Conservation (phyloP, 2,113 vertebrate species). For the Spea multiplicata region DNA sequence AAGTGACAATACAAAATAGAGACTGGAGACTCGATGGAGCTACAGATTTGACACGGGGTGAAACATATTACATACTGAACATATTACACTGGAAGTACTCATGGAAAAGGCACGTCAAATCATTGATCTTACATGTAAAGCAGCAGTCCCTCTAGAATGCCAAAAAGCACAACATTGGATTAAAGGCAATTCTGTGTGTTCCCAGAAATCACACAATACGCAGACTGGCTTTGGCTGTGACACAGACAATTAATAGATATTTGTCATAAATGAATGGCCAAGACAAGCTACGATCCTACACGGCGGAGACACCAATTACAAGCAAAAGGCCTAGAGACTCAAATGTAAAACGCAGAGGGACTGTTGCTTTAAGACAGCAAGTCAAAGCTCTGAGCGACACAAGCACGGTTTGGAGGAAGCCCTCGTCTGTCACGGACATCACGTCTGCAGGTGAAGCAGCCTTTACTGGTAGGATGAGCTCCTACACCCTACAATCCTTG, state of each 20-base stretch:
- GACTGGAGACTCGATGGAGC: conserved; percentile 41
- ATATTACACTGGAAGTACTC: conserved; percentile 4
- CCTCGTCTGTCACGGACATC: neutral
- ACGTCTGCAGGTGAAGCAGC: too few species aligned
- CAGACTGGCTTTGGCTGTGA: neutral
- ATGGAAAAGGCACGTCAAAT: conserved; percentile 32
- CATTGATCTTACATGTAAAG: conserved; percentile 21
- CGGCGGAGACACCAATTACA: neutral
- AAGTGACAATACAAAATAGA: conserved; percentile 43
- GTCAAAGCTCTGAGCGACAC: conserved; percentile 49
- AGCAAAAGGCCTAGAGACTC: neutral
- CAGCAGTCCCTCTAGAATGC: conserved; percentile 25
- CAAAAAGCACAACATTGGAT: neutral
- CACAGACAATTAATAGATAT: neutral
- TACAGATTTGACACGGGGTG: conserved; percentile 33
- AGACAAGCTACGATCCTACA: neutral
- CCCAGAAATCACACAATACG: conserved; percentile 2
- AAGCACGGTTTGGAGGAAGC: conserved; percentile 21
- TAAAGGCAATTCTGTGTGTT: neutral
- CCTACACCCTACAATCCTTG: too few species aligned
- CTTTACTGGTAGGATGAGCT: too few species aligned
- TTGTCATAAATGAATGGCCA: neutral
- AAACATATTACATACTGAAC: conserved; percentile 26
- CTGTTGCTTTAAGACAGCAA: conserved; percentile 47
- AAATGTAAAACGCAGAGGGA: conserved; percentile 3